Evolutionary conservation across 2,113 vertebrate species (phyloP).

Genomic region (Cryptomyrus ogoouensis): DNA sequence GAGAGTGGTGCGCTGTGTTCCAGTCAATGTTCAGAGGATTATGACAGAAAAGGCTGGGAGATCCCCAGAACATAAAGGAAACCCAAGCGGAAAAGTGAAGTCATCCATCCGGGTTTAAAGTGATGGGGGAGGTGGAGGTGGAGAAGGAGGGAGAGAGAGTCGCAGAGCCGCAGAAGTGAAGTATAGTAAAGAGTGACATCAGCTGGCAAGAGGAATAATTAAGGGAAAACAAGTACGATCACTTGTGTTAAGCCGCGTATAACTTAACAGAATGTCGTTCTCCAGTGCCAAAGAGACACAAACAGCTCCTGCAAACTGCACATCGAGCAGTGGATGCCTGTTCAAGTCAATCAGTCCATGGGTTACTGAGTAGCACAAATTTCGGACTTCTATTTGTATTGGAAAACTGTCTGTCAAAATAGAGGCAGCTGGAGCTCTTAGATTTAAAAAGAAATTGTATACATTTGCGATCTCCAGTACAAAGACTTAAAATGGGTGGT

Average conservation of each 20-base stretch:
- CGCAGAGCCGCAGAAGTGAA: constrained; percentile 3
- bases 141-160: constrained; percentile 13
- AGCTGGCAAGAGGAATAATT: constrained; percentile 45
- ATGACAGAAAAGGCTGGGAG: constrained; percentile 72
- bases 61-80: constrained; percentile 90
- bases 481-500: background rate
- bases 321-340: background rate
- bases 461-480: background rate
- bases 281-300: background rate
- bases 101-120: constrained; percentile 79
- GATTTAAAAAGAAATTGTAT: background rate
- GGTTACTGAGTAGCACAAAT: background rate
- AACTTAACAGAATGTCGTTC: background rate
- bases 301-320: background rate
- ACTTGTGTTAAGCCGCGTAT: background rate
- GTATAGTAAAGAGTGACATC: constrained; percentile 56
- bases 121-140: background rate
- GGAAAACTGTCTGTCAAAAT: no score
- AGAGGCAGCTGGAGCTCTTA: no score
- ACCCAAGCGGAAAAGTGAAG: constrained; percentile 89
- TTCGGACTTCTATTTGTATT: background rate
- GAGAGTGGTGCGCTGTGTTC: constrained; percentile 42
- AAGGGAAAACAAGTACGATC: background rate
- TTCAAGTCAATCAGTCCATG: background rate
- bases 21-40: constrained; percentile 54